A percentile compares a stretch with the other conserved stretches of the same genome.
Evolutionary conservation across 1,140 invertebrate genomes (phyloP).

Genomic region (Drosophila willistoni): DNA sequence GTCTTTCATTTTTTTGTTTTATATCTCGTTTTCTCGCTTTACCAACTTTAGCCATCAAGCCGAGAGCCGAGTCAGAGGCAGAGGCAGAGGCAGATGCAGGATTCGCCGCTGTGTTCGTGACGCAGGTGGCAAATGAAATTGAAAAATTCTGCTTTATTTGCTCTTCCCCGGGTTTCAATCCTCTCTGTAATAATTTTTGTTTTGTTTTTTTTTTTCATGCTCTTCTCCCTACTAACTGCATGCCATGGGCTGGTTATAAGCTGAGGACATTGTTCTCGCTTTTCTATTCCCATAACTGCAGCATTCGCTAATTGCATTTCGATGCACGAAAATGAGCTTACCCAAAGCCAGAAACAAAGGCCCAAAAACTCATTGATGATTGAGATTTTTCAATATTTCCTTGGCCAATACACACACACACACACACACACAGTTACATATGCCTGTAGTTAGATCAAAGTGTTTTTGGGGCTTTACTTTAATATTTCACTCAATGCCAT

Average conservation of each 20-base stretch:
- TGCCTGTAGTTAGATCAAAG: constrained; percentile 8
- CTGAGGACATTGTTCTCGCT: neutral
- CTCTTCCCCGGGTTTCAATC: neutral
- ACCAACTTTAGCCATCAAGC: constrained; percentile 44
- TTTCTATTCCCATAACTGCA: constrained; percentile 4
- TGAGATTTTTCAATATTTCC: constrained; percentile 3
- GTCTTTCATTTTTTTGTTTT: neutral
- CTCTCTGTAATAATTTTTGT: neutral
- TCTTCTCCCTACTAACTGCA: neutral
- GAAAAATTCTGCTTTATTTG: constrained; percentile 49
- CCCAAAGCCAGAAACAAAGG: neutral
- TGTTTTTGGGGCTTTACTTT: constrained; percentile 11
- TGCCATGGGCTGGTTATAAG: neutral
- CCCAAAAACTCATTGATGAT: constrained; percentile 4
- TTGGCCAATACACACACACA: neutral
- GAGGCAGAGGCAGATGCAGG: neutral
- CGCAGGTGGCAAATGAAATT: constrained; percentile 64
- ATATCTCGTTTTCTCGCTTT: constrained; percentile 12
- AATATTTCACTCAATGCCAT: constrained; percentile 13
- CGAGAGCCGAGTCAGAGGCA: neutral
- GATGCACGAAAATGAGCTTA: neutral
- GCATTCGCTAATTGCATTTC: neutral
- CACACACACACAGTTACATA: constrained; percentile 1
- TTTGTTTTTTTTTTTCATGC: neutral
- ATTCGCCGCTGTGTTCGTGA: constrained; percentile 40